Evolutionary conservation across 1,140 invertebrate genomes (phyloP), one percentile per base, ranked within the genome.

Genomic region (Drosophila nigrodunni): DNA sequence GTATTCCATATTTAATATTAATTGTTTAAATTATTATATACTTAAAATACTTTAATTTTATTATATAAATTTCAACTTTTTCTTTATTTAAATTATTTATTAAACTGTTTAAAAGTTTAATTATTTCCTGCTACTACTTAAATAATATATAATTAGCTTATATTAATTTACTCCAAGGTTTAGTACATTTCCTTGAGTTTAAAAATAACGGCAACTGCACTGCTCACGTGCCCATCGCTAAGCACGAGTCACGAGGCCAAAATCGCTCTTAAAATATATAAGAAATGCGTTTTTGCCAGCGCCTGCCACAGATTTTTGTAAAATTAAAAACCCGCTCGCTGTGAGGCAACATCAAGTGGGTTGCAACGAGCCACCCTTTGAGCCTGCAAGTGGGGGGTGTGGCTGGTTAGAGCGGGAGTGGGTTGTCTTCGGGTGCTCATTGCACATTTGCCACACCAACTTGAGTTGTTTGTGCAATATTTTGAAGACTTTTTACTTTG

Each of bases 351-450:
- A 72, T 73, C 64, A 72, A 77, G 77, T 79, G 77, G 77, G 59
- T 47, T 77, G 74, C 73, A 71, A 52, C 46, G 34, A 30, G 44
- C 74, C 85, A 87, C 85, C 85, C 83, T 62, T 57, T 10, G 44
- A 11, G 57, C 21, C 9, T 2, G 18, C 7, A 9, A 41, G 7
- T 3, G 61, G 25, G 46, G 30, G 6, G 34, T 8, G 46, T 21
- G 30, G 30, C 5, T 11, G 30, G 15, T 30, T 4, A 5, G 4
- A 43, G 15, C 7, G 37, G 57, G 83, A 89, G 44, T 88, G 83
- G 68, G 83, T 73, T 82, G 77, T 87, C 82, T 87, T 87, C 83
- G 87, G 76, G 30, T n/a, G 7, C 75, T 85, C 85, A 83, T 74
- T 83, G 77, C 69, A 30, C 25, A 52, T 39, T 41, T 52, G 61